Conservation (phyloP, 92 coral and sea anemone species). For the Zoanthus solanderi region DNA sequence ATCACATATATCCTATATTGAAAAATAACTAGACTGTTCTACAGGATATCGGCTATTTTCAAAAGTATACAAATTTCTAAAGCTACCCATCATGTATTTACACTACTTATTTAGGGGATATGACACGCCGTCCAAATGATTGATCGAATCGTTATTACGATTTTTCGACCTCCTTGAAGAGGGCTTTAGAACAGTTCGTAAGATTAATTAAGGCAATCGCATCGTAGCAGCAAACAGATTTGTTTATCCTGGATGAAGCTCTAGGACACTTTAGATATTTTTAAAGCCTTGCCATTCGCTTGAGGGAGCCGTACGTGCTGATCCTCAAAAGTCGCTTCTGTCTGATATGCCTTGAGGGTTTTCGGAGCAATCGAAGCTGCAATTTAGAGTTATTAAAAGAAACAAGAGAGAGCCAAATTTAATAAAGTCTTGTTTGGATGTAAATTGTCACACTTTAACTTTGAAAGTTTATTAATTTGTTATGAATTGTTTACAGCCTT, state of each 20-base stretch:
- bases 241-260: conserved; percentile 43
- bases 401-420: conserved; percentile 38
- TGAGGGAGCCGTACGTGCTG: background rate
- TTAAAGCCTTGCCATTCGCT: conserved; percentile 17
- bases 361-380: conserved; percentile 3
- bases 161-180: conserved; percentile 89
- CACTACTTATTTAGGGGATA: conserved; percentile 69
- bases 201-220: conserved; percentile 72
- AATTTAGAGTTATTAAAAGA: conserved; percentile 36
- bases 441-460: background rate
- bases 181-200: conserved; percentile 54
- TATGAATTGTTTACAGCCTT: background rate
- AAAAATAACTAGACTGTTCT: conserved; percentile 9
- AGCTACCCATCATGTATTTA: conserved; percentile 70
- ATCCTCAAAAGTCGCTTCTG: background rate
- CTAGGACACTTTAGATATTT: background rate
- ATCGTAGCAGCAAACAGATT: conserved; percentile 29
- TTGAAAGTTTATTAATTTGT: conserved; percentile 8
- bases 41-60: conserved; percentile 51
- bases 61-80: conserved; percentile 74
- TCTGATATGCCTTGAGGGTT: conserved; percentile 22
- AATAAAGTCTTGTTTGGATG: conserved; percentile 27
- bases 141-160: conserved; percentile 78
- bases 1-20: conserved; percentile 32
- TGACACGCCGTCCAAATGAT: conserved; percentile 77